Percentiles rank a stretch among this genome's conserved stretches.
phyloP scores from a whole-genome alignment of 2,888 invertebrate genomes.

The Mellilla xanthometata region DNA sequence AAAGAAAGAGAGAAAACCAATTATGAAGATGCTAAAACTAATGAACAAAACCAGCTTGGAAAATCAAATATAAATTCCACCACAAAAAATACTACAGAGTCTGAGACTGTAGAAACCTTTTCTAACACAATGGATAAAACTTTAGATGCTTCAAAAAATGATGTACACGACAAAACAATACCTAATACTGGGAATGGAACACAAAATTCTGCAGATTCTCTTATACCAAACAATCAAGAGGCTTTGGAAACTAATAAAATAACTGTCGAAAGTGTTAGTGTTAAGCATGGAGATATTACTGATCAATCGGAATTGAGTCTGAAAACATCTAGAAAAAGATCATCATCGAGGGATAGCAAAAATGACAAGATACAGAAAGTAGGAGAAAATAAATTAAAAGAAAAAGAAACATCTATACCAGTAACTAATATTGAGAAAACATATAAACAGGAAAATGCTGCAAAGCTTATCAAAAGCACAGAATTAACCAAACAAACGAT shows the following conservation, averaged over 20 bases:
- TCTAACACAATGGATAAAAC: constrained; percentile 1
- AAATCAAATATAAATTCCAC: background rate
- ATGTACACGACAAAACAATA: constrained; percentile 9
- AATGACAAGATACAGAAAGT: constrained; percentile 21
- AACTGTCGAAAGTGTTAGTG: constrained; percentile 12
- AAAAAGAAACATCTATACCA: constrained; percentile 4
- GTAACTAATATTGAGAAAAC: constrained; percentile 28
- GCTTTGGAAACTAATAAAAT: constrained; percentile 38
- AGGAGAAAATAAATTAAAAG: constrained; percentile 5
- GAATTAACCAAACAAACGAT: constrained; percentile 10
- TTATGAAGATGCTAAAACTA: no score
- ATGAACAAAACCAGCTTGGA: no score
- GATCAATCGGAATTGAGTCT: constrained; percentile 8
- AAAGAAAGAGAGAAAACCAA: no score
- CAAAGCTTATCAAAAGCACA: background rate
- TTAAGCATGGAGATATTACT: constrained; percentile 17
- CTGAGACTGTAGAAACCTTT: constrained; percentile 2
- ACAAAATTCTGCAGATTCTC: constrained; percentile 48
- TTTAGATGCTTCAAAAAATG: constrained; percentile 5
- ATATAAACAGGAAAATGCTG: constrained; percentile 4
- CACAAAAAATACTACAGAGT: background rate
- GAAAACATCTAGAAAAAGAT: constrained; percentile 23
- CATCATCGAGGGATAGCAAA: constrained; percentile 14
- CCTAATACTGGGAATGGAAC: constrained; percentile 7
- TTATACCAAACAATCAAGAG: constrained; percentile 71